A percentile compares a stretch with the other conserved stretches of the same genome.
These are phyloP conservation scores for Paramormyrops hopkinsi DNA, from an alignment of 2,797 vertebrate species.

Conservation along the genomic window DNA sequence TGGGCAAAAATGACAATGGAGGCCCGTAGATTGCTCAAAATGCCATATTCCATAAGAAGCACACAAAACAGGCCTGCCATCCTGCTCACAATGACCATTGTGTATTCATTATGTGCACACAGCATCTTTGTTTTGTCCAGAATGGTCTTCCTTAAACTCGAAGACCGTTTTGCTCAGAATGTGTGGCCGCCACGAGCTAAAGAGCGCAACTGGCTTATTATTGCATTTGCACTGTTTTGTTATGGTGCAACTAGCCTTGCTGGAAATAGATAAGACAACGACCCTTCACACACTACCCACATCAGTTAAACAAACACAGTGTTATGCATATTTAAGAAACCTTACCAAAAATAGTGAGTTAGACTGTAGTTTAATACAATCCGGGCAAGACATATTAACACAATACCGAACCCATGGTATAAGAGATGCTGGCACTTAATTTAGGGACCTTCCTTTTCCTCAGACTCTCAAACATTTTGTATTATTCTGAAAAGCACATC, in stretches of 20 bases:
- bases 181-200: neutral
- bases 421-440: neutral
- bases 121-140: conserved; percentile 8
- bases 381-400: neutral
- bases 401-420: neutral
- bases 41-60: neutral
- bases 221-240: neutral
- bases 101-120: neutral
- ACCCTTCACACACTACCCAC: neutral
- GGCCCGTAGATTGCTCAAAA: neutral
- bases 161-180: neutral
- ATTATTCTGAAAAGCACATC: neutral
- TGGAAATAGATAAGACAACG: neutral
- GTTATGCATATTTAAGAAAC: neutral
- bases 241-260: neutral
- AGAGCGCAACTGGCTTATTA: neutral
- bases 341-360: neutral
- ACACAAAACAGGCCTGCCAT: neutral
- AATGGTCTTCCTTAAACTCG: neutral
- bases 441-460: neutral
- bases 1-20: neutral
- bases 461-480: neutral
- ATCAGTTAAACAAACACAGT: neutral
- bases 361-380: neutral
- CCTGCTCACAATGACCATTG: neutral